These are phyloP conservation scores for Pterobdella sp. DNA, from an alignment of 2,888 invertebrate species.

Conservation along the genomic window DNA sequence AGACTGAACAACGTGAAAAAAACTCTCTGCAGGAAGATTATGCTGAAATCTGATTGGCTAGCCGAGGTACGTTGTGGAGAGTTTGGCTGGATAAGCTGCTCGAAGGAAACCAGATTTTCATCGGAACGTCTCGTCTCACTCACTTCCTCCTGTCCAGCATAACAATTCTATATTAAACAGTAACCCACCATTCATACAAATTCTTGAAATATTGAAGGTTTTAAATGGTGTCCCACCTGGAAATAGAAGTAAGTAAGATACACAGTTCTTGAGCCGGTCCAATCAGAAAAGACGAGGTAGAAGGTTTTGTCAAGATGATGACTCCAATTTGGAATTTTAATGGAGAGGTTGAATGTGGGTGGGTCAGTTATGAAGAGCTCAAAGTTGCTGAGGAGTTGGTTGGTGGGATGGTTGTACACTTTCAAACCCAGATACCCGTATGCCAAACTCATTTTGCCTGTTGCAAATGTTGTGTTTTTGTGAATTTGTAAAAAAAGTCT, in stretches of 20 bases:
- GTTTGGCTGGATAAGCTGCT: too few species aligned
- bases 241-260: constrained; percentile 36
- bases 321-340: constrained; percentile 39
- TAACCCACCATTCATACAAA: too few species aligned
- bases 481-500: too few species aligned
- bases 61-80: too few species aligned
- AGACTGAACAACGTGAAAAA: too few species aligned
- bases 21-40: too few species aligned
- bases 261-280: constrained; percentile 29
- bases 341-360: constrained; percentile 42
- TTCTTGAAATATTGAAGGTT: background rate
- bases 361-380: constrained; percentile 46
- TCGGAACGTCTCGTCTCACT: too few species aligned
- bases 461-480: background rate
- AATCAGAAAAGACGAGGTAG: constrained; percentile 34
- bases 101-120: too few species aligned
- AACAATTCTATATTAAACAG: too few species aligned
- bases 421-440: background rate
- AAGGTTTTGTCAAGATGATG: constrained; percentile 35
- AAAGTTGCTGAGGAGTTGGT: constrained; percentile 36
- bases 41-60: too few species aligned
- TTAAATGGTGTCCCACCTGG: constrained; percentile 11
- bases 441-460: background rate
- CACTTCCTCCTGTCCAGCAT: too few species aligned
- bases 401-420: background rate